Evolutionary conservation across 2,113 vertebrate species (phyloP).

Genomic region (Jacana jacana): DNA sequence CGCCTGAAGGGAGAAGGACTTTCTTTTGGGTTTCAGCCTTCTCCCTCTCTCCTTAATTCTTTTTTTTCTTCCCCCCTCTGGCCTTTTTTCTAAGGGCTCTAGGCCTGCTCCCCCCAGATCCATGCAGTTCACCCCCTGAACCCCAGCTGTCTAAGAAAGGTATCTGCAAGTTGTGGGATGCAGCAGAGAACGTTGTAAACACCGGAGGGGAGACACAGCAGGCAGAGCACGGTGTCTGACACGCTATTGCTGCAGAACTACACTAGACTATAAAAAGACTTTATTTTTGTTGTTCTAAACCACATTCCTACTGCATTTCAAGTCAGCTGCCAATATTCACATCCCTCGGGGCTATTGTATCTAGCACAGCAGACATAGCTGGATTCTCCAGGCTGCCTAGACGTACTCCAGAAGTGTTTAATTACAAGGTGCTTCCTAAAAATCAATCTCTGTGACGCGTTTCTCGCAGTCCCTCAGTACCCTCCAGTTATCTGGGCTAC

Average conservation of each 20-base stretch:
- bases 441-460: neutral
- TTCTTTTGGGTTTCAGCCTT: neutral
- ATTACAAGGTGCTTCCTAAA: neutral
- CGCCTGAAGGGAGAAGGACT: neutral
- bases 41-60: neutral
- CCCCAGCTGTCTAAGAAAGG: neutral
- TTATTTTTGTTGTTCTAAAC: no score
- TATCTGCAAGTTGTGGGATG: no score
- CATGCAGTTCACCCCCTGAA: neutral
- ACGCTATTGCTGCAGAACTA: neutral
- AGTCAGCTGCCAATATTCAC: neutral
- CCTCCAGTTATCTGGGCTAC: neutral
- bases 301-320: no score
- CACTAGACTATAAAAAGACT: neutral
- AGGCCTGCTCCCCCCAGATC: neutral
- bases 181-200: neutral
- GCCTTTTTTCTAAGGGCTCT: neutral
- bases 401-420: neutral
- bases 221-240: rapidly evolving
- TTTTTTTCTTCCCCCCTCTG: neutral
- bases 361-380: no score
- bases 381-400: no score
- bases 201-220: no score
- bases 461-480: neutral
- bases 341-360: neutral